phyloP scores from a whole-genome alignment of 2,888 invertebrate species.

The Disparrhopalites patrizii region DNA sequence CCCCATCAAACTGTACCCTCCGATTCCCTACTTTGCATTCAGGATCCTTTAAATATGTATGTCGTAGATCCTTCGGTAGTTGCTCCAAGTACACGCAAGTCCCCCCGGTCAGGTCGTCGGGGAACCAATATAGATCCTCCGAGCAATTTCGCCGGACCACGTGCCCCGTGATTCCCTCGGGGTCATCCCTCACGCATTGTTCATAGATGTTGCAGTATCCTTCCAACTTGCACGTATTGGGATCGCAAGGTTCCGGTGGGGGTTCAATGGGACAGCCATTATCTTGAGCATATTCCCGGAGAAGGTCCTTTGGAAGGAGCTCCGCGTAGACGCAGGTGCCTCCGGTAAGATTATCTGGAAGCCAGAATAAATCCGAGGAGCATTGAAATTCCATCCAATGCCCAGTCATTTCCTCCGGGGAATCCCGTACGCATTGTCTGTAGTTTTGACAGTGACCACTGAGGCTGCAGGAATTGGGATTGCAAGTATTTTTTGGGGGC shows the following conservation, averaged over 20 bases:
- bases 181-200: neutral
- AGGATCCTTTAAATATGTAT: neutral
- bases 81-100: conserved; percentile 6
- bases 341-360: neutral
- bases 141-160: neutral
- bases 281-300: neutral
- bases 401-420: neutral
- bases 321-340: conserved; percentile 5
- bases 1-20: neutral
- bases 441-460: conserved; percentile 6
- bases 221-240: neutral
- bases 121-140: neutral
- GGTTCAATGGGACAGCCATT: too few relatives aligned
- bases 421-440: neutral
- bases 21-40: neutral
- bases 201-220: conserved; percentile 6
- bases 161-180: neutral
- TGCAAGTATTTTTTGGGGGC: neutral
- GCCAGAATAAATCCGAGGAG: neutral
- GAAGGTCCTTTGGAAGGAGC: neutral
- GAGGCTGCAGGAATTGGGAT: neutral
- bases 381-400: neutral
- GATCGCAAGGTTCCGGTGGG: neutral
- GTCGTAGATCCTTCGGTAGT: neutral
- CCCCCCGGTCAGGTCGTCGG: neutral